Evolutionary conservation across 2,888 invertebrate species (phyloP).

Genomic region (Andrena trimmerana): DNA sequence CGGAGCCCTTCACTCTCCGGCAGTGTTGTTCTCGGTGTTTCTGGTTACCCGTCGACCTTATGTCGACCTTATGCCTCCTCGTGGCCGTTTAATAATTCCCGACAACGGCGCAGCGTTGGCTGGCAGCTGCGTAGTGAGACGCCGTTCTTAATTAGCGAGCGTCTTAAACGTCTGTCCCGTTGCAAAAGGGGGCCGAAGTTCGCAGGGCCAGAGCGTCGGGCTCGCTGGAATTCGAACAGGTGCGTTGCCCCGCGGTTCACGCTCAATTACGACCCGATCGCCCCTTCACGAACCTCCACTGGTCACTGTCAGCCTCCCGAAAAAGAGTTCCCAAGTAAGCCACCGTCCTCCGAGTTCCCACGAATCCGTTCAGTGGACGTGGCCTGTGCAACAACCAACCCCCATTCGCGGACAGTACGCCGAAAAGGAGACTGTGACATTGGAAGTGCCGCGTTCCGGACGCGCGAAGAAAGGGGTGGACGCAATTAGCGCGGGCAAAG

Average conservation of each 20-base stretch:
- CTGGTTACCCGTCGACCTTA: slow-evolving; percentile 42
- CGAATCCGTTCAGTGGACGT: too few species aligned
- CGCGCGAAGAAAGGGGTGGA: slow-evolving; percentile 27
- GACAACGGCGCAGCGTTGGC: slow-evolving; percentile 61
- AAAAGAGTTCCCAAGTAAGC: background rate
- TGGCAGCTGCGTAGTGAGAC: slow-evolving; percentile 76
- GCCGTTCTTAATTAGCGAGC: slow-evolving; percentile 79
- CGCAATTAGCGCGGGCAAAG: slow-evolving; percentile 56
- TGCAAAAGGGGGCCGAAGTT: slow-evolving; percentile 60
- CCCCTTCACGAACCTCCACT: slow-evolving; percentile 20
- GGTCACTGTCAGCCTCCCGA: background rate
- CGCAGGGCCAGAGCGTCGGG: slow-evolving; percentile 51
- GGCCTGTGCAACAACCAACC: too few species aligned
- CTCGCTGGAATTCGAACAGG: slow-evolving; percentile 68
- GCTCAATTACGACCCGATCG: slow-evolving; percentile 64
- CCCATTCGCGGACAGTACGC: too few species aligned
- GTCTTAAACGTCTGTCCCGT: slow-evolving; percentile 72
- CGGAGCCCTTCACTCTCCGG: background rate
- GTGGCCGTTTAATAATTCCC: slow-evolving; percentile 73
- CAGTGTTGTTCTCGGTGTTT: slow-evolving; percentile 7
- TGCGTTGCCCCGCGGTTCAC: slow-evolving; percentile 40
- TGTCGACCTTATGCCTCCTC: slow-evolving; percentile 75
- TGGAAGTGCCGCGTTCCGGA: background rate
- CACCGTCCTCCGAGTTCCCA: too few species aligned
- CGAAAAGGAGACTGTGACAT: background rate